phyloP scores from a whole-genome alignment of 1,140 invertebrate genomes.

The Ganaspis sp. region DNA sequence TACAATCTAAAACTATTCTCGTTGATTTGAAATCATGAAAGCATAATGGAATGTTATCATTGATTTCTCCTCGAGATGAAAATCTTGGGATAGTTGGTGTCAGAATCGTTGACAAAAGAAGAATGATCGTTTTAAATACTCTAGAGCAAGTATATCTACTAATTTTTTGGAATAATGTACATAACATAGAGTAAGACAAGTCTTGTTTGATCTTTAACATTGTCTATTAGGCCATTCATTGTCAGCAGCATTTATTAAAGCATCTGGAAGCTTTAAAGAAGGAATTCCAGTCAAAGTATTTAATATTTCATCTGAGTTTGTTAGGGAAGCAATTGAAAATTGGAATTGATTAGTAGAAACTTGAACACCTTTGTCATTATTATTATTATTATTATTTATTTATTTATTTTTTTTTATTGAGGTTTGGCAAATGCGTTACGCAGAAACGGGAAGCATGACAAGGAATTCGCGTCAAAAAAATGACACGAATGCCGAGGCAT shows the following conservation, averaged over 20 bases:
- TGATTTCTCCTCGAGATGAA: conserved; percentile 35
- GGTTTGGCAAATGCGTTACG: too few species aligned
- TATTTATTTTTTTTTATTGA: too few species aligned
- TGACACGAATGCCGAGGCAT: too few species aligned
- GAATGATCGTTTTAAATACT: neutral
- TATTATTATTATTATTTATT: too few species aligned
- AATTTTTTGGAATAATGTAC: neutral
- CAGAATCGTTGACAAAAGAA: conserved; percentile 22
- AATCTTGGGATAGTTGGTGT: conserved; percentile 23
- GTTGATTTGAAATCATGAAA: conserved; percentile 38
- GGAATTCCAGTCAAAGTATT: neutral
- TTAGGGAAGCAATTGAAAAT: too few species aligned
- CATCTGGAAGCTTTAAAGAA: neutral
- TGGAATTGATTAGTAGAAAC: too few species aligned
- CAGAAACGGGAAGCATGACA: too few species aligned
- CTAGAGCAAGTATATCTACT: neutral
- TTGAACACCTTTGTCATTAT: too few species aligned
- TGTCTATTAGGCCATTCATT: conserved; percentile 3
- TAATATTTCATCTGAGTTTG: neutral
- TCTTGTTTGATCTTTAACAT: neutral
- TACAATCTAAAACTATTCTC: conserved; percentile 53
- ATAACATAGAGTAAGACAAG: neutral
- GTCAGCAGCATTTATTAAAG: neutral
- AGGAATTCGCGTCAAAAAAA: too few species aligned
- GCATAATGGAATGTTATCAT: conserved; percentile 33